Evolutionary conservation across 1,140 invertebrate genomes (phyloP), one percentile per base, ranked within the genome.

Genomic region (Wasmannia auropunctata): DNA sequence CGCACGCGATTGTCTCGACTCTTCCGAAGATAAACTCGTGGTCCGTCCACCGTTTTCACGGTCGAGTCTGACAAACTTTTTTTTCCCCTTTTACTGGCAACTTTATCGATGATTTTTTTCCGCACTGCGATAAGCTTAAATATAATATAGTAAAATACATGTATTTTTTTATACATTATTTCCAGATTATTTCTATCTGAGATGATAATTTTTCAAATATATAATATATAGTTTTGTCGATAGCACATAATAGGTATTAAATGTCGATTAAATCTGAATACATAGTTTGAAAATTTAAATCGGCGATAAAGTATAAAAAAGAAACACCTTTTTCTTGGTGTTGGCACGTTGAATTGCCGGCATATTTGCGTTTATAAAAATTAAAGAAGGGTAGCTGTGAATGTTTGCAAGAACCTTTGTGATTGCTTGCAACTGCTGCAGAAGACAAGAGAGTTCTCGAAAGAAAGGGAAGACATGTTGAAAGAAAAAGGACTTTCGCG

Each of bases 391-490:
- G 25, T 37, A 76, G 28, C 7, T n/a, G 37, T 8, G 19, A 75
- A 58, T 25, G 11, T 54, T 69, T 40, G 14, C 40, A 40, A 60
- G 25, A 40, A 40, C 25, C 56, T 34, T 63, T 56, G 31, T 2
- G 40, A n/a, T 0, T 34, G 51, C 16, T 76, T 25, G 37, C 74
- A 49, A 65, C 19, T 34, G 40, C 40, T 34, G 16, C 28, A 49
- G 25, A 34, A 86, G 54, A 67, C 67, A 63, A 74, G 25, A 72
- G 63, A 87, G 46, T 63, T 49, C 40, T 51, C 16, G 34, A 16
- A 40, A 67, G 22, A 22, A 37, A 65, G 34, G 46, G 11, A 37
- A 43, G 14, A 51, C 37, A 37, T 51, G 3, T 40, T 10, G 43
- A 22, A n/a, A 54, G 43, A 22, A 49, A 40, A 58, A 67, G 31